Base-by-base conservation (phyloP, 2,797 vertebrate species). In the Gorsachius magnificus region DNA sequence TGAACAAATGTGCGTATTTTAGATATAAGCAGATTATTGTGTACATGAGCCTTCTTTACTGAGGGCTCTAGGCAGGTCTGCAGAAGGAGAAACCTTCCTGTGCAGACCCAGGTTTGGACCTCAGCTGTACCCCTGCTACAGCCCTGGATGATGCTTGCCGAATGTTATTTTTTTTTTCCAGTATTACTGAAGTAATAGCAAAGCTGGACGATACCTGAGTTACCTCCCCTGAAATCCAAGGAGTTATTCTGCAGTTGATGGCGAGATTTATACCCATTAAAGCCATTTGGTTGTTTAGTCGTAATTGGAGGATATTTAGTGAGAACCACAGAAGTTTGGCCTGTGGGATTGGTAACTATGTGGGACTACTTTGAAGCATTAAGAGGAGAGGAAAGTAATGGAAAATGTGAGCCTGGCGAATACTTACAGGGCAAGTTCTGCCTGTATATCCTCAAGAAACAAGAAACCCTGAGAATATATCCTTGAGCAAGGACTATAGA, bases 51-150 rank as follows among this genome's bases (percentile, higher is more conserved):
- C 20, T 19, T 14, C 28, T 68, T 60, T 51, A 19, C n/a, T 21
- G 33, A 79, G 41, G 5, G 10, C 28, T 77, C n/a, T 48, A 22
- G 13, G 7, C 21, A 12, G 16, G 31, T 13, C 9, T 21, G 28
- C 33, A 33, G 31, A 17, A 69, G 46, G 26, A 72, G 29, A 36
- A 57, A 13, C 17, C 13, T 54, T 66, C 43, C 9, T 16, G 5
- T 18, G 46, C 64, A 90, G 43, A 41, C 53, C 13, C 13, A 25
- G 36, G 14, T 58, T 54, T 10, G 31, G 51, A 63, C 21, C 16
- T 69, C 38, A 21, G 25, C 51, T 17, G 11, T 28, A 64, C 10
- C 36, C 14, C 16, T 0, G 1, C 14, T 33, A 14, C 2, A 0
- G 25, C 41, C 25, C 22, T 64, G 45, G 11, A 4, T 25, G 43